Evolutionary conservation across 2,797 vertebrate species (phyloP).

Genomic region (Siniperca scherzeri): DNA sequence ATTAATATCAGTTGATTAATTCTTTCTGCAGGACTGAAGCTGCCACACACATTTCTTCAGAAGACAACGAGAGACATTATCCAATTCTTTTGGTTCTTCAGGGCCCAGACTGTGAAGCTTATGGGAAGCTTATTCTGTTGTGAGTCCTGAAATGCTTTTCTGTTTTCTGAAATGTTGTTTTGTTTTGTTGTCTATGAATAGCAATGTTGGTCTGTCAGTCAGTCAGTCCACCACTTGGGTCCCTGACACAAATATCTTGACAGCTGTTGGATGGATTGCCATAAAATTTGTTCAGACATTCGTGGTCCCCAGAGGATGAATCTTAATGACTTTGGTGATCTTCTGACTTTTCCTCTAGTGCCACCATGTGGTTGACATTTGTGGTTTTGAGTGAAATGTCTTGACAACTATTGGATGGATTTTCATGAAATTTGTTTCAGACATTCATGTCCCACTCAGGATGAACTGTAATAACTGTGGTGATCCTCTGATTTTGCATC

Average conservation of each 20-base stretch:
- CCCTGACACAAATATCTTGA: background rate
- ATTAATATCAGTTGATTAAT: conserved; percentile 11
- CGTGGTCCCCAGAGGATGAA: background rate
- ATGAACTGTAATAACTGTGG: background rate
- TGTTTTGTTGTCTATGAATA: background rate
- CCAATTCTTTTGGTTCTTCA: background rate
- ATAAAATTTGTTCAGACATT: background rate
- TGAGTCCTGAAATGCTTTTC: background rate
- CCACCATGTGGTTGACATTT: background rate
- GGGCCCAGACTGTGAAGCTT: background rate
- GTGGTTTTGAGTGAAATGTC: background rate
- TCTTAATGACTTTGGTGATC: background rate
- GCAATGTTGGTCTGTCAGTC: background rate
- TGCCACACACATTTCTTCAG: conserved; percentile 20
- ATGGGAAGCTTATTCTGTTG: background rate
- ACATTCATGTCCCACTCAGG: too few species aligned
- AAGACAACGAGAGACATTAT: background rate
- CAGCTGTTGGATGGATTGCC: background rate
- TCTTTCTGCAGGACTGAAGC: conserved; percentile 16
- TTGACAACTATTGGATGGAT: background rate
- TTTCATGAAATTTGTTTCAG: too few species aligned
- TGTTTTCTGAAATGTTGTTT: background rate
- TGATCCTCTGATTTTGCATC: background rate
- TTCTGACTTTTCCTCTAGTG: background rate
- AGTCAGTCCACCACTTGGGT: background rate